These are phyloP conservation scores for Anguilla obscura DNA, from an alignment of 2,797 vertebrate species.

Conservation along the genomic window DNA sequence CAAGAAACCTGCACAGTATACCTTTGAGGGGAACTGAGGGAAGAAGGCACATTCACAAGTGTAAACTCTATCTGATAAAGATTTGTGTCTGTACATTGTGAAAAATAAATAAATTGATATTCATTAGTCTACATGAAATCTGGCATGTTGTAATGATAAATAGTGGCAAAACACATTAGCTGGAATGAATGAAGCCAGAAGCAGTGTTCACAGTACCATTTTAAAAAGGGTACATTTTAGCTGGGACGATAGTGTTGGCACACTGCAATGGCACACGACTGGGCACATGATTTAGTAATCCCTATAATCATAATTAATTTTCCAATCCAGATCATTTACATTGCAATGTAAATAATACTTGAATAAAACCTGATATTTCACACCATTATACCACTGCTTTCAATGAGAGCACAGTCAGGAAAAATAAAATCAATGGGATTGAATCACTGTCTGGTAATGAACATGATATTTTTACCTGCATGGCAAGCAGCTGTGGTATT, in stretches of 20 bases:
- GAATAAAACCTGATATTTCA: conserved; percentile 29
- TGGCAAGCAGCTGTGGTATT: conserved; percentile 37
- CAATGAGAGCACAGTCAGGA: conserved; percentile 29
- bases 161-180: background rate
- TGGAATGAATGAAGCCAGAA: background rate
- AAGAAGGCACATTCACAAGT: background rate
- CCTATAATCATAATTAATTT: conserved; percentile 21
- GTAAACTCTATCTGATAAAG: background rate
- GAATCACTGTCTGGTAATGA: conserved; percentile 49
- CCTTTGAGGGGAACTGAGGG: background rate
- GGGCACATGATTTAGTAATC: background rate
- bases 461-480: conserved; percentile 42
- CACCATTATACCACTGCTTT: conserved; percentile 16
- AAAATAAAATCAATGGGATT: conserved; percentile 48
- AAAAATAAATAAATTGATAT: conserved; percentile 2
- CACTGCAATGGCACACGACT: conserved; percentile 1
- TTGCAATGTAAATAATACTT: conserved; percentile 14
- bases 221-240: background rate
- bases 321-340: conserved; percentile 16
- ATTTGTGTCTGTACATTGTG: background rate
- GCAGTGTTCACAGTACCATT: background rate
- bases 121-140: background rate
- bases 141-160: background rate
- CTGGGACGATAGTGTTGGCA: background rate
- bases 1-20: background rate